Evolutionary conservation across 1,140 invertebrate species (phyloP).

Genomic region (Rhynchophorus ferrugineus): DNA sequence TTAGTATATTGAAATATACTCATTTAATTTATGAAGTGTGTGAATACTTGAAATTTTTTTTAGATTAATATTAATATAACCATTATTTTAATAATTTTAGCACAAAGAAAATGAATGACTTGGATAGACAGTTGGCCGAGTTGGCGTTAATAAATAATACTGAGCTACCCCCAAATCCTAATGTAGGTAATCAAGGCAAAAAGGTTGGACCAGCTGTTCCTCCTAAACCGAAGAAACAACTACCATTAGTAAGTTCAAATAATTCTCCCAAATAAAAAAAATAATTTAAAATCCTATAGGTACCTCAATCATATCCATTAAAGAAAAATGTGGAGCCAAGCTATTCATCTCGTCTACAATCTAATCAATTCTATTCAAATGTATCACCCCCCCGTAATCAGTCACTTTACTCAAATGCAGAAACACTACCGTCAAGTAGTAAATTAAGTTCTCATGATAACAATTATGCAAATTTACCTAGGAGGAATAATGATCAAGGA

Average conservation of each 20-base stretch:
- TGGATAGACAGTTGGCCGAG: slow-evolving; percentile 51
- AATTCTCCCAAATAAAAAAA: not conserved
- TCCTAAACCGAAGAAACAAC: slow-evolving; percentile 68
- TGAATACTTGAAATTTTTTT: no score
- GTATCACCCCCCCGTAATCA: slow-evolving; percentile 19
- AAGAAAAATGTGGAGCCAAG: slow-evolving; percentile 40
- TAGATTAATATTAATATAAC: no score
- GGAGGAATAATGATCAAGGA: slow-evolving; percentile 14
- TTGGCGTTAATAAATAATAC: slow-evolving; percentile 48
- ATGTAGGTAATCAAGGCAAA: slow-evolving; percentile 43
- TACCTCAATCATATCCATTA: slow-evolving; percentile 39
- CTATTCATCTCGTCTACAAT: slow-evolving; percentile 41
- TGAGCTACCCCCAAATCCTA: slow-evolving; percentile 46
- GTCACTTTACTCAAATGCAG: slow-evolving; percentile 25
- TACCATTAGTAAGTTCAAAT: slow-evolving; percentile 51
- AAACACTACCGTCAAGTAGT: slow-evolving; percentile 10
- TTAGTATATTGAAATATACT: no score
- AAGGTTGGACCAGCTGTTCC: slow-evolving; percentile 69
- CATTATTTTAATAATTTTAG: not conserved
- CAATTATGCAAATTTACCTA: slow-evolving; percentile 30
- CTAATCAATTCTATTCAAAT: slow-evolving; percentile 33
- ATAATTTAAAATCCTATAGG: slow-evolving; percentile 36
- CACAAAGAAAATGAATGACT: slow-evolving; percentile 43
- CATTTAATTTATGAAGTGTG: no score
- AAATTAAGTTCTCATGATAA: slow-evolving; percentile 16